phyloP scores from a whole-genome alignment of 2,888 invertebrate species.

The Polylopha cassiicola region DNA sequence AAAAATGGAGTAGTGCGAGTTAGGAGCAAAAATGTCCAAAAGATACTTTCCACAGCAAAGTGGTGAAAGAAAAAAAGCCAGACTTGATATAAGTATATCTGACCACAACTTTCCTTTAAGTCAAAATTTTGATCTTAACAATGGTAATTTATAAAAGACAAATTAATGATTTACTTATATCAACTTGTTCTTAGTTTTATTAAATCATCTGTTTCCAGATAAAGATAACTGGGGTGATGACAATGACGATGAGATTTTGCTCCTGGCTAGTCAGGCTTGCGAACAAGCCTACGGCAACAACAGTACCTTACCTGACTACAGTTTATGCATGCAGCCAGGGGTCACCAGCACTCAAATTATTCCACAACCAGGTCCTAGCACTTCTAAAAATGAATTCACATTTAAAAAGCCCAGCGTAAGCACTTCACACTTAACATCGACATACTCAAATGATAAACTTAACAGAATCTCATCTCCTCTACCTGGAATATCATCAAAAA shows the following conservation, averaged over 20 bases:
- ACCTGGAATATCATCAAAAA: conserved; percentile 53
- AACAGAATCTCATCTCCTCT: conserved; percentile 60
- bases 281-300: conserved; percentile 52
- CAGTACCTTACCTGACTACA: conserved; percentile 54
- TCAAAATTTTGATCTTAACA: conserved; percentile 48
- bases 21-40: conserved; percentile 53
- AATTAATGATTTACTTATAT: no score
- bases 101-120: conserved; percentile 69
- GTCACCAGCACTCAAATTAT: conserved; percentile 60
- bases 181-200: no score
- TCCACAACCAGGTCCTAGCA: conserved; percentile 40
- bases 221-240: conserved; percentile 65
- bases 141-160: no score
- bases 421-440: conserved; percentile 39
- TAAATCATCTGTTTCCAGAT: conserved; percentile 13
- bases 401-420: conserved; percentile 55
- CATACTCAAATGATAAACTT: conserved; percentile 55
- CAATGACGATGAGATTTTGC: conserved; percentile 65
- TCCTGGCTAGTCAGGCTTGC: conserved; percentile 68
- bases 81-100: conserved; percentile 57
- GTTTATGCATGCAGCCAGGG: conserved; percentile 55
- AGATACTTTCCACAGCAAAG: conserved; percentile 52
- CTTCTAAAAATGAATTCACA: conserved; percentile 45
- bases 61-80: conserved; percentile 61
- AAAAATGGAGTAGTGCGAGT: conserved; percentile 6